These are phyloP conservation scores for Melitaea athalia DNA, from an alignment of 2,888 invertebrate genomes.

Conservation along the genomic window DNA sequence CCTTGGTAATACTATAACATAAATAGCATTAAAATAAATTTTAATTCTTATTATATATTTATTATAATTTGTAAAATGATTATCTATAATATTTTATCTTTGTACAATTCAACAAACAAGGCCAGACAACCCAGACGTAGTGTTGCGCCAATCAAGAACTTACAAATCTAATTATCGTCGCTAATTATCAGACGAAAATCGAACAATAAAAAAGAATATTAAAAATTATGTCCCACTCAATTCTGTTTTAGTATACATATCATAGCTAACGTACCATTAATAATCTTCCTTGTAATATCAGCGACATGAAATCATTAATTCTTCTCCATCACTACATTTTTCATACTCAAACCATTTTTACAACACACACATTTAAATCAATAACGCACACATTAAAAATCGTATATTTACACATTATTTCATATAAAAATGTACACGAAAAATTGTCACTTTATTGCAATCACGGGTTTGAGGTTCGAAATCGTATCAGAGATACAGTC, in stretches of 20 bases:
- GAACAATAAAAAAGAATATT: conserved; percentile 22
- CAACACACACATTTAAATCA: conserved; percentile 12
- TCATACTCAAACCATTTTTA: conserved; percentile 26
- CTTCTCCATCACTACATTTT: conserved; percentile 34
- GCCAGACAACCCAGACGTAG: conserved; percentile 6
- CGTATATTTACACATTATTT: conserved; percentile 29
- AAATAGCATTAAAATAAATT: too few relatives aligned
- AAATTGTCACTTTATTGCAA: conserved; percentile 20
- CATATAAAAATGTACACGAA: conserved; percentile 23
- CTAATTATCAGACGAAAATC: conserved; percentile 37
- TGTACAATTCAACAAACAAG: conserved; percentile 18
- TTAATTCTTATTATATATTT: too few relatives aligned
- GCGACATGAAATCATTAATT: conserved; percentile 42
- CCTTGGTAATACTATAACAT: too few relatives aligned
- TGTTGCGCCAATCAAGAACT: conserved; percentile 37
- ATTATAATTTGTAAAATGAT: background rate
- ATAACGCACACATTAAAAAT: conserved; percentile 12
- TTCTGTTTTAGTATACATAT: conserved; percentile 5
- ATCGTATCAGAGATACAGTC: conserved; percentile 27
- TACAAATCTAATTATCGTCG: conserved; percentile 43
- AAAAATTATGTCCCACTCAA: conserved; percentile 21
- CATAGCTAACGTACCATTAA: conserved; percentile 44
- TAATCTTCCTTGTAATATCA: conserved; percentile 39
- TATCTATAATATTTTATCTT: conserved; percentile 18
- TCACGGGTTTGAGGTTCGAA: conserved; percentile 17